These are phyloP conservation scores for Prionailurus bengalensis DNA, from an alignment of 2,113 vertebrate species.

Conservation along the genomic window DNA sequence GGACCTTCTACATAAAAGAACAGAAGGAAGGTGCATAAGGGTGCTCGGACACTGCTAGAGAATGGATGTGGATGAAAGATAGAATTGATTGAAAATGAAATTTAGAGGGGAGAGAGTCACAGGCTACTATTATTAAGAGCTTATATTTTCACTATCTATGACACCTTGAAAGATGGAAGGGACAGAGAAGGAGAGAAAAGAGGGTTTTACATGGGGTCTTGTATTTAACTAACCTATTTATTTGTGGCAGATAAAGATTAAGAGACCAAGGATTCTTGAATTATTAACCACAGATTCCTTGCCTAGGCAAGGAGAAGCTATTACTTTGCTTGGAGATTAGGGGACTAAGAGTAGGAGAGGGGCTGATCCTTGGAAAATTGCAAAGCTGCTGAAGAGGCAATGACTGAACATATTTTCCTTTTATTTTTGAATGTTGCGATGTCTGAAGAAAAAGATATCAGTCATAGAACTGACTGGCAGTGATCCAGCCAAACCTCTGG, in stretches of 20 bases:
- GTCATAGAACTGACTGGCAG: constrained; percentile 81
- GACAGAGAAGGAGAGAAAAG: neutral
- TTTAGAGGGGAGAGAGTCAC: neutral
- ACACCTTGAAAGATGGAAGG: neutral
- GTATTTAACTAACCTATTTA: constrained; percentile 12
- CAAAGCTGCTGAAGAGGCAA: constrained; percentile 85
- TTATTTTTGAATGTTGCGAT: constrained; percentile 84
- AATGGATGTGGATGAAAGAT: neutral
- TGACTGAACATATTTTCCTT: constrained; percentile 81
- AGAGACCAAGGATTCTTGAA: constrained; percentile 52
- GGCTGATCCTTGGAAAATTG: constrained; percentile 80
- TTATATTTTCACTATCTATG: neutral
- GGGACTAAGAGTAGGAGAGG: constrained; percentile 51
- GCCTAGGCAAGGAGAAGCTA: constrained; percentile 55
- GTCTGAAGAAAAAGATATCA: constrained; percentile 83
- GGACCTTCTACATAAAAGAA: neutral
- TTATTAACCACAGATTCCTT: constrained; percentile 69
- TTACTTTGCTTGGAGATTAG: constrained; percentile 83
- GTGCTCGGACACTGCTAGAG: neutral
- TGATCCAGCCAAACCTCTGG: constrained; percentile 75
- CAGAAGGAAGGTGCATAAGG: neutral
- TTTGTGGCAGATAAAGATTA: constrained; percentile 51
- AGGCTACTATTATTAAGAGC: neutral
- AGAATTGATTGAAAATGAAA: neutral
- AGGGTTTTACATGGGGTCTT: neutral